Percentiles rank a stretch among this genome's conserved stretches.
These are phyloP conservation scores for Chrysina gloriosa DNA, from an alignment of 2,888 invertebrate genomes.

Conservation along the genomic window DNA sequence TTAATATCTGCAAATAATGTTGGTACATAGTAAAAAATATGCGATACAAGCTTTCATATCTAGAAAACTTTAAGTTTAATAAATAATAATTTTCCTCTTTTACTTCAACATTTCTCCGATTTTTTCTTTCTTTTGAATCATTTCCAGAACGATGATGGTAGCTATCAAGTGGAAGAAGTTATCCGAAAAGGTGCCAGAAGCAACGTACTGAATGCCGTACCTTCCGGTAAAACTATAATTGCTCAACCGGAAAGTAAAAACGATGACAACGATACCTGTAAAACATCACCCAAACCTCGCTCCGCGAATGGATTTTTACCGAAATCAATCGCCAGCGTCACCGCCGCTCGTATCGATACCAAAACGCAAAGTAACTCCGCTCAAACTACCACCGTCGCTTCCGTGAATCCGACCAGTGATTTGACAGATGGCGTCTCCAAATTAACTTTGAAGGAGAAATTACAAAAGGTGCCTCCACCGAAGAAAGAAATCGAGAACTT, in stretches of 20 bases:
- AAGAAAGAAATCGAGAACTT: background rate
- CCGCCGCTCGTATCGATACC: background rate
- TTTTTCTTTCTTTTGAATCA: background rate
- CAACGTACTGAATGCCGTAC: background rate
- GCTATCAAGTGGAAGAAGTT: conserved; percentile 45
- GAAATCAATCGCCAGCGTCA: background rate
- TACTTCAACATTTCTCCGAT: too few species aligned
- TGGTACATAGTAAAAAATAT: too few species aligned
- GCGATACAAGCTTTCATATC: too few species aligned
- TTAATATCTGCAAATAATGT: too few species aligned
- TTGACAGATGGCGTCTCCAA: background rate
- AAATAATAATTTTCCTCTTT: background rate
- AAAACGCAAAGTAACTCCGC: background rate
- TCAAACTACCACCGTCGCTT: background rate
- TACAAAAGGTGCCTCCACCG: background rate
- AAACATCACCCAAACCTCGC: background rate
- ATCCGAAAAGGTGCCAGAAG: background rate
- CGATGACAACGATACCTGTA: background rate
- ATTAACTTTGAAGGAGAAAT: conserved; percentile 4
- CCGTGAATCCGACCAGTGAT: background rate
- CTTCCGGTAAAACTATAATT: background rate
- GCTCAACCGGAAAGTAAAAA: background rate
- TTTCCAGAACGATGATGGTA: conserved; percentile 51
- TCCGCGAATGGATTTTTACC: background rate
- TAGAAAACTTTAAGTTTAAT: too few species aligned